These are phyloP conservation scores for Malachius bipustulatus DNA, from an alignment of 2,888 invertebrate species.

Conservation along the genomic window DNA sequence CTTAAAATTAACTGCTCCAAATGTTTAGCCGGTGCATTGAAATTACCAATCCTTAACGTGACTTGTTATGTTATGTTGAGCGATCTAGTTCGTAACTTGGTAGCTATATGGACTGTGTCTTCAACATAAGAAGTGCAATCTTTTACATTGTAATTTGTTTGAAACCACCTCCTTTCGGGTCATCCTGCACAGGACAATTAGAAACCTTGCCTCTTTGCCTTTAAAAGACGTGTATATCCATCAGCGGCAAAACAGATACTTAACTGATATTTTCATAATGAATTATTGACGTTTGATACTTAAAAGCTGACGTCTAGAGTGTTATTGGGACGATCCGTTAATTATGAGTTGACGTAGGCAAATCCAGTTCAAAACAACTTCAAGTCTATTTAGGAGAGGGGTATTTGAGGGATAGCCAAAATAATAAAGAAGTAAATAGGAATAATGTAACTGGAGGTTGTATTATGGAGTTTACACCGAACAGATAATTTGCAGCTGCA, in stretches of 20 bases:
- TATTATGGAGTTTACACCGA: too few relatives aligned
- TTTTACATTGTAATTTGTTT: slow-evolving; percentile 3
- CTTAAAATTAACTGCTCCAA: slow-evolving; percentile 12
- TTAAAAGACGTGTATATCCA: slow-evolving; percentile 14
- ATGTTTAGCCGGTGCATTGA: slow-evolving; percentile 6
- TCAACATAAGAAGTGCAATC: slow-evolving; percentile 11
- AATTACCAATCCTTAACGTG: slow-evolving; percentile 5
- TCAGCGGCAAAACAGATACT: slow-evolving; percentile 16
- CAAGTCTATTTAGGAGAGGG: too few relatives aligned
- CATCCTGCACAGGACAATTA: slow-evolving; percentile 5
- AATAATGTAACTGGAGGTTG: too few relatives aligned
- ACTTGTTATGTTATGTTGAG: slow-evolving; percentile 5
- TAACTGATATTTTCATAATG: too few relatives aligned
- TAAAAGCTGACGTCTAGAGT: too few relatives aligned
- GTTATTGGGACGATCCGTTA: too few relatives aligned
- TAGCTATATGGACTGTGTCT: slow-evolving; percentile 13
- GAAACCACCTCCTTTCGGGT: slow-evolving; percentile 12
- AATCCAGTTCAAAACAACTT: too few relatives aligned
- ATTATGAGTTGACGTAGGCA: too few relatives aligned
- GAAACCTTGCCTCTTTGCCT: slow-evolving; percentile 12
- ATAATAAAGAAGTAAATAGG: too few relatives aligned
- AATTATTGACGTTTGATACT: too few relatives aligned
- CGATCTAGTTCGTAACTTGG: slow-evolving; percentile 9
- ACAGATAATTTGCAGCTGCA: too few relatives aligned
- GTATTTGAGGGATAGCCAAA: too few relatives aligned